Percentiles rank a stretch among this genome's conserved stretches.
These are phyloP conservation scores for Spodoptera littoralis DNA, from an alignment of 2,888 invertebrate genomes.

Conservation along the genomic window DNA sequence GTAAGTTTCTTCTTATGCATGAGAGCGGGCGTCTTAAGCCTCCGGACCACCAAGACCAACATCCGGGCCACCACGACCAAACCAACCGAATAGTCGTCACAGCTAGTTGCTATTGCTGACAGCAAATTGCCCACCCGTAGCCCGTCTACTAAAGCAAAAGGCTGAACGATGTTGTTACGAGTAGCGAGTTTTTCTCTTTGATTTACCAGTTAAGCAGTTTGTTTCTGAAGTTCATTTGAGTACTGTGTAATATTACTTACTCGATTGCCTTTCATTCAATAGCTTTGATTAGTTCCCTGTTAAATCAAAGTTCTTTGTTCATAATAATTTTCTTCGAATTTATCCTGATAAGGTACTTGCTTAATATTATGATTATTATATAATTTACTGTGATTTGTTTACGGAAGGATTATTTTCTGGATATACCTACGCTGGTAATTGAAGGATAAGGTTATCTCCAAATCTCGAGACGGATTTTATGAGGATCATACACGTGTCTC, in stretches of 20 bases:
- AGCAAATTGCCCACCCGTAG: neutral
- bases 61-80: no score
- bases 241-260: neutral
- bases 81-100: no score
- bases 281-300: neutral
- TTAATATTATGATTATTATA: no score
- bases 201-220: conserved; percentile 6
- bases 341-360: neutral
- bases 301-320: neutral
- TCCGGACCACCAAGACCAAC: no score
- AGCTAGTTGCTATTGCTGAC: neutral
- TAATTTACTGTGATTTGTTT: no score
- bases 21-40: no score
- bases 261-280: neutral
- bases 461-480: no score
- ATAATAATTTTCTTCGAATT: neutral
- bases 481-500: no score
- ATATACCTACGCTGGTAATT: no score
- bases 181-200: conserved; percentile 4
- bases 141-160: neutral
- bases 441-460: no score
- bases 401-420: no score
- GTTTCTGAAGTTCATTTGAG: conserved; percentile 10
- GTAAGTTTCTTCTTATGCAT: no score
- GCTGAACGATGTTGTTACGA: neutral